Evolutionary conservation across 1,140 invertebrate genomes (phyloP), one percentile per base, ranked within the genome.

Genomic region (Bombyx mori): DNA sequence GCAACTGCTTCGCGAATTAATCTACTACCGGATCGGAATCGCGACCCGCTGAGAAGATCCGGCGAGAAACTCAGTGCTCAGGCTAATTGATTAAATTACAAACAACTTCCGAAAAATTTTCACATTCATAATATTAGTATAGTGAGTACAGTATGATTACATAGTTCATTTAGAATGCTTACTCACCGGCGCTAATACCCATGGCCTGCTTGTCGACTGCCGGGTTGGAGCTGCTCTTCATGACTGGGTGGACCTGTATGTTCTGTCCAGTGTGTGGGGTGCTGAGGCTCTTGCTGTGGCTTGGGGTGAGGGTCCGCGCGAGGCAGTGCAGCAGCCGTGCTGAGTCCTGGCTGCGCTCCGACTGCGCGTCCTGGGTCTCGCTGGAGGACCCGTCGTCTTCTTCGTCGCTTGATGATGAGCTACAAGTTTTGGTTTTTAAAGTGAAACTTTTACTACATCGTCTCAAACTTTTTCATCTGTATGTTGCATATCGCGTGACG

Each of bases 371-470:
- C 35, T 79, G 80, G 58, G 86, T 88, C 65, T 89, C 89, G 58
- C 85, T 89, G 4, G 85, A 79, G 42, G 88, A 86, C 1, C 79
- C 91, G 49, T 91, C 91, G 68, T 92, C 91, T 59, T 91, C 91
- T 49, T 92, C 91, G 58, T 92, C 91, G 62, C 91, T 92, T 48
- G 91, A 92, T 65, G 91, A 92, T 71, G 90, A 91, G 78, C 88
- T 91, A 75, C 48, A 62, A 65, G 58, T 58, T 2, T 47, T 18
- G 12, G 12, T 18, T 18, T 18, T 18, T 18, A 18, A 18, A 18
- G 12, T 18, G 12, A 18, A 18, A 18, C 12, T 18, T 18, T 18
- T 18, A 18, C 1, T 18, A 18, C 12, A 0, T 0, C 12, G 12
- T 18, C 12, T 18, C 12, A 18, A 18, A 18, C 12, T 18, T 18